These are phyloP conservation scores for Melieria picta DNA, from an alignment of 2,888 invertebrate species.

Conservation along the genomic window DNA sequence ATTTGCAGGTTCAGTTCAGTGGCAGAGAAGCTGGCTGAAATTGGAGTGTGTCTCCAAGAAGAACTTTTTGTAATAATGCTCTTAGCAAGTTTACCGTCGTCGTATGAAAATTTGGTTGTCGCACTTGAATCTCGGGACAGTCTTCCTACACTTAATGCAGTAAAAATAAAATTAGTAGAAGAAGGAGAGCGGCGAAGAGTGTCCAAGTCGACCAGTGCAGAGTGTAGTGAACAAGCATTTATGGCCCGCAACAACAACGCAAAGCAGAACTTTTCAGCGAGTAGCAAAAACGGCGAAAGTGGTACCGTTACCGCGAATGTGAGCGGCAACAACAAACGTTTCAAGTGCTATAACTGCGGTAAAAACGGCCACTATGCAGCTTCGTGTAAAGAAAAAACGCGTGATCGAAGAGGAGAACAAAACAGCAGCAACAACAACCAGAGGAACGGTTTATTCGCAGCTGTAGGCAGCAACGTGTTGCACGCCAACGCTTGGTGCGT, in stretches of 20 bases:
- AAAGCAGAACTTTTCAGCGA: not conserved
- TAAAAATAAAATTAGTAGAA: slow-evolving; percentile 3
- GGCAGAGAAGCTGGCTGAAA: slow-evolving; percentile 7
- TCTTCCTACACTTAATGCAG: not conserved
- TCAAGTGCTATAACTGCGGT: slow-evolving; percentile 25
- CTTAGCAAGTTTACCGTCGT: not conserved
- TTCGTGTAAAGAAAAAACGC: slow-evolving; percentile 12
- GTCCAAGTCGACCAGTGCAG: not conserved
- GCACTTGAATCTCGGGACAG: not conserved
- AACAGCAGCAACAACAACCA: slow-evolving; percentile 10
- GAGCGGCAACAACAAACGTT: not conserved
- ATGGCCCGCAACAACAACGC: not conserved
- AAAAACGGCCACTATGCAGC: slow-evolving; percentile 19
- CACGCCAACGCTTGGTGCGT: slow-evolving; percentile 20
- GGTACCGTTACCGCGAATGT: not conserved
- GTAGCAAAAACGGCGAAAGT: not conserved
- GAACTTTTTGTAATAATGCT: slow-evolving; percentile 9
- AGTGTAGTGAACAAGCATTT: not conserved
- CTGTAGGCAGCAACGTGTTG: not conserved
- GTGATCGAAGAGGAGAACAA: not conserved
- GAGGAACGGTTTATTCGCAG: slow-evolving; percentile 20
- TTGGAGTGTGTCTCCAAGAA: not conserved
- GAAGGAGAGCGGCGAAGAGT: no score
- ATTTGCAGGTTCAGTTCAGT: not conserved
- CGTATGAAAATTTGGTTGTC: not conserved